phyloP scores from a whole-genome alignment of 2,113 vertebrate genomes.

The Saccopteryx bilineata region DNA sequence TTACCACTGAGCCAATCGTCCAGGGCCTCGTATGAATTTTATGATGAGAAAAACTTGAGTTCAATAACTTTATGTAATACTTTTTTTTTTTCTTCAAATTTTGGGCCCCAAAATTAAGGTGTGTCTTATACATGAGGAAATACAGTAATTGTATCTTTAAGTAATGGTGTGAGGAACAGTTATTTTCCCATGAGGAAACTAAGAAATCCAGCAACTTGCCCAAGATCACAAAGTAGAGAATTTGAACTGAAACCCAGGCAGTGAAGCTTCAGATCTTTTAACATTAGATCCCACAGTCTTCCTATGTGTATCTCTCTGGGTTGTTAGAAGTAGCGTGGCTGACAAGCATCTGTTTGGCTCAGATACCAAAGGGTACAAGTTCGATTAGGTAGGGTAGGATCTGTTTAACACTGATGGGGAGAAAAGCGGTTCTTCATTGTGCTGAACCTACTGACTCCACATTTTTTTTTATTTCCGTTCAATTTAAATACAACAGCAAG shows the following conservation, averaged over 20 bases:
- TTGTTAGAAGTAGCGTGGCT: neutral
- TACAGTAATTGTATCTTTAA: neutral
- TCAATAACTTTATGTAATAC: too few relatives aligned
- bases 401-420: neutral
- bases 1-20: too few relatives aligned
- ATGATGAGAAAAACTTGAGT: too few relatives aligned
- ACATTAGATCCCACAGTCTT: neutral
- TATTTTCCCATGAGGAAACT: neutral
- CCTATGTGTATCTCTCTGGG: neutral
- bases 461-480: conserved; percentile 14
- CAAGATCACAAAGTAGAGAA: neutral
- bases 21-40: too few relatives aligned
- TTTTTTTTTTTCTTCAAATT: too few relatives aligned
- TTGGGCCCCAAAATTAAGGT: too few relatives aligned
- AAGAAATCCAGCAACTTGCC: neutral
- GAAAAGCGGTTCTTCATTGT: neutral
- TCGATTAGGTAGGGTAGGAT: neutral
- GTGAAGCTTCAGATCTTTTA: neutral
- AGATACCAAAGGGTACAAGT: conserved; percentile 10
- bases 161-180: neutral
- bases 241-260: neutral
- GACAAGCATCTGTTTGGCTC: neutral
- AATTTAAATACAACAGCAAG: conserved; percentile 20
- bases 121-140: too few relatives aligned
- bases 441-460: neutral